These are phyloP conservation scores for Cyrtodaria siliqua DNA, from an alignment of 2,888 invertebrate species.

Conservation along the genomic window DNA sequence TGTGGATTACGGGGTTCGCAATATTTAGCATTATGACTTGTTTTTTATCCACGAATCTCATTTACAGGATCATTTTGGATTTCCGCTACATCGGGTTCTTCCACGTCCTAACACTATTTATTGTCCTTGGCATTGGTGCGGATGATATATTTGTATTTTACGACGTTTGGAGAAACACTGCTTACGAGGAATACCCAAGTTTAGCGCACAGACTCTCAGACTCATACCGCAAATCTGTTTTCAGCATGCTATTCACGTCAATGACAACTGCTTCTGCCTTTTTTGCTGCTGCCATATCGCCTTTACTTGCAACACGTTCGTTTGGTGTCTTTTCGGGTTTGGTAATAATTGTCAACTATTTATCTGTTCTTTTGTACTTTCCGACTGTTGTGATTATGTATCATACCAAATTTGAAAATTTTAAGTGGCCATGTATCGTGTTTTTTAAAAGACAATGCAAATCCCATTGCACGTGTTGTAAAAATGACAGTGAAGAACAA, in stretches of 20 bases:
- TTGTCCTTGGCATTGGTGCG: slow-evolving; percentile 77
- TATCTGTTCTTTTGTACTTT: slow-evolving; percentile 75
- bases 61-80: slow-evolving; percentile 71
- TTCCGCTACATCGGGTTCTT: slow-evolving; percentile 77
- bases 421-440: slow-evolving; percentile 58
- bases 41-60: slow-evolving; percentile 73
- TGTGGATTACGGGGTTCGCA: slow-evolving; percentile 72
- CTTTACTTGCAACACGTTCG: slow-evolving; percentile 74
- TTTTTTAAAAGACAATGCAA: slow-evolving; percentile 28
- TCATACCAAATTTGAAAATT: slow-evolving; percentile 68
- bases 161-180: slow-evolving; percentile 74
- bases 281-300: slow-evolving; percentile 74
- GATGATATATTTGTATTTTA: slow-evolving; percentile 78
- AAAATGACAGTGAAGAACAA: slow-evolving; percentile 8
- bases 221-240: slow-evolving; percentile 70
- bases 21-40: slow-evolving; percentile 72
- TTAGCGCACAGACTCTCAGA: slow-evolving; percentile 72
- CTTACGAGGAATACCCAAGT: slow-evolving; percentile 57
- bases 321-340: slow-evolving; percentile 80
- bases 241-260: slow-evolving; percentile 78
- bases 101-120: slow-evolving; percentile 74
- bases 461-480: slow-evolving; percentile 26
- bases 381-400: slow-evolving; percentile 73
- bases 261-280: slow-evolving; percentile 76
- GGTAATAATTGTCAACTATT: slow-evolving; percentile 73